Percentiles rank a stretch among this genome's conserved stretches.
These are phyloP conservation scores for Phalacrocorax carbo DNA, from an alignment of 2,113 vertebrate species.

Conservation along the genomic window DNA sequence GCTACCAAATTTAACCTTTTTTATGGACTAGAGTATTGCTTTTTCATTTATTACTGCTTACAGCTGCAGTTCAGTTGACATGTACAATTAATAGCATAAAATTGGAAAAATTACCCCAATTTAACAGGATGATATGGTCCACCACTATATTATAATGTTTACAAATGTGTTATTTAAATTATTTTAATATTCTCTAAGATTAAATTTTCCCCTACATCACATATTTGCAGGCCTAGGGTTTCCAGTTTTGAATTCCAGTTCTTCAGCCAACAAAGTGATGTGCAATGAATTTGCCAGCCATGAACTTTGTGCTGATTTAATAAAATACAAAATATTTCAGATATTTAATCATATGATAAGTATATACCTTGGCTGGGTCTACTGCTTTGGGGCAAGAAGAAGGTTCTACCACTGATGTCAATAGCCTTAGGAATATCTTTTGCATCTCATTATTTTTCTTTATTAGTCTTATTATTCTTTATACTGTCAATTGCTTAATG, in stretches of 20 bases:
- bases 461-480: not conserved
- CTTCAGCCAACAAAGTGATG: not conserved
- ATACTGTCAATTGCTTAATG: not conserved
- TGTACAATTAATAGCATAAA: conserved; percentile 4
- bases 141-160: not conserved
- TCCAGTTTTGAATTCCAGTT: not conserved
- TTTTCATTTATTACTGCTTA: conserved; percentile 22
- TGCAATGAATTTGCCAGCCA: not conserved
- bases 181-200: not conserved
- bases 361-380: not conserved
- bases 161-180: conserved; percentile 11
- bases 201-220: not conserved
- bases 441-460: not conserved
- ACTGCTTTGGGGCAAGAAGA: not conserved
- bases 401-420: not conserved
- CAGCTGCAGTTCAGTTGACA: conserved; percentile 3
- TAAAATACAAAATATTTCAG: not conserved
- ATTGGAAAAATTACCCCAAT: not conserved
- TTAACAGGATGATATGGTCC: not conserved
- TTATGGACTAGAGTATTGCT: not conserved
- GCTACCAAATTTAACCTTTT: conserved; percentile 30
- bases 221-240: not conserved
- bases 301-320: not conserved
- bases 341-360: not conserved
- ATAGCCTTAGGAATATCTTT: not conserved